phyloP scores from a whole-genome alignment of 1,140 invertebrate genomes.

The Araneus ventricosus region DNA sequence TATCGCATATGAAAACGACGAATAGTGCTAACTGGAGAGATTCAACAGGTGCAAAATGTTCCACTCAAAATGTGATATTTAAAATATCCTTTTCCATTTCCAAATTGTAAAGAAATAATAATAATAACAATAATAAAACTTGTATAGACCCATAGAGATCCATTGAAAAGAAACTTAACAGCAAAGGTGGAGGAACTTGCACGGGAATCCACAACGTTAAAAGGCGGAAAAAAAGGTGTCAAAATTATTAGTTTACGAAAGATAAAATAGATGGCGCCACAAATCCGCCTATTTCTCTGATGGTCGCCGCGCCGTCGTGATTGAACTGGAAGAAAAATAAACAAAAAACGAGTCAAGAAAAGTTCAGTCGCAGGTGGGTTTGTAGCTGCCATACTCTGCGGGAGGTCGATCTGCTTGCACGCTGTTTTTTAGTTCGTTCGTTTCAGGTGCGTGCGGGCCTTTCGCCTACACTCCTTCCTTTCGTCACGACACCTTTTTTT shows the following conservation, averaged over 20 bases:
- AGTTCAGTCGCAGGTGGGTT: slow-evolving; percentile 43
- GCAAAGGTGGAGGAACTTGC: too few relatives aligned
- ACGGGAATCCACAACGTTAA: neutral
- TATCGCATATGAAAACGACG: too few relatives aligned
- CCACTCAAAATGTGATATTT: too few relatives aligned
- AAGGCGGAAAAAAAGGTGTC: neutral
- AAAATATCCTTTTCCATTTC: too few relatives aligned
- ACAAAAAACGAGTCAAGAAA: neutral
- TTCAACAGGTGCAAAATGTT: too few relatives aligned
- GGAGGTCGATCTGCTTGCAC: slow-evolving; percentile 10
- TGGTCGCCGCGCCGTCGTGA: neutral
- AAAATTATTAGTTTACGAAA: neutral
- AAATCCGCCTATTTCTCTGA: neutral
- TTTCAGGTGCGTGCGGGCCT: slow-evolving; percentile 23
- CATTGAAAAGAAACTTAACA: too few relatives aligned
- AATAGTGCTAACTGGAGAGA: too few relatives aligned
- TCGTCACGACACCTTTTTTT: slow-evolving; percentile 1
- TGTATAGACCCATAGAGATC: too few relatives aligned
- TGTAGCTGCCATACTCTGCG: neutral
- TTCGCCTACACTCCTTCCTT: slow-evolving; percentile 3
- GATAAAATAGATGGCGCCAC: neutral
- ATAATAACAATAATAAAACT: too few relatives aligned
- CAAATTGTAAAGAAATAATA: too few relatives aligned
- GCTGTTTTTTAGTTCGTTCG: neutral
- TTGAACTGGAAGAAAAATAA: neutral